Percentiles rank a stretch among this genome's conserved stretches.
phyloP scores from a whole-genome alignment of 1,140 invertebrate genomes.

The Saccostrea glomerata region DNA sequence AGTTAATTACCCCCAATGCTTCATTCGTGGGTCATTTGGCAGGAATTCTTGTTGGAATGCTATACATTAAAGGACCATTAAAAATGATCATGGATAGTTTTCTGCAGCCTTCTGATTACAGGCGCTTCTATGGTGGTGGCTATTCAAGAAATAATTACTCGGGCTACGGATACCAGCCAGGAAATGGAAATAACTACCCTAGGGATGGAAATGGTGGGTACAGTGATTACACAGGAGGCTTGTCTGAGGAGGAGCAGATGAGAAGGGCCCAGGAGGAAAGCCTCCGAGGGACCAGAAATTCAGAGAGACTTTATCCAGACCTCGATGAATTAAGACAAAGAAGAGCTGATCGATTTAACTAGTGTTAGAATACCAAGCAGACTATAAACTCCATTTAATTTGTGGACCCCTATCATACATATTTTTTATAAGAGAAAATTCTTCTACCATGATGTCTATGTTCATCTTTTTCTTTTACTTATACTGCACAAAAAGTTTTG shows the following conservation, averaged over 20 bases:
- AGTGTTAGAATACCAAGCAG: neutral
- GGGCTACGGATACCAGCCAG: neutral
- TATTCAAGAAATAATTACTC: conserved; percentile 43
- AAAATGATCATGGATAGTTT: conserved; percentile 80
- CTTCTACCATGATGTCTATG: no score
- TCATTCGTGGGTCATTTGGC: conserved; percentile 83
- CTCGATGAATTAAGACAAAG: conserved; percentile 65
- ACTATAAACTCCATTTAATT: no score
- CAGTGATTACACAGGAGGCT: conserved; percentile 65
- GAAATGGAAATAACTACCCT: neutral
- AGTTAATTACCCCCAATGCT: conserved; percentile 82
- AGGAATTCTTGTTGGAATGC: conserved; percentile 85
- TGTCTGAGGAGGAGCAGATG: conserved; percentile 70
- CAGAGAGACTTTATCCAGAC: conserved; percentile 64
- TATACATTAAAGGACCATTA: conserved; percentile 84
- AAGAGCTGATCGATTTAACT: conserved; percentile 56
- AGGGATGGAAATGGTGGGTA: conserved; percentile 36
- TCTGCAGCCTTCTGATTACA: conserved; percentile 57
- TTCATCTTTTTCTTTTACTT: no score
- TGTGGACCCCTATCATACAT: no score
- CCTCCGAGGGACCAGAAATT: conserved; percentile 6
- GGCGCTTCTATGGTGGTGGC: neutral
- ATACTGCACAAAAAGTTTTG: no score
- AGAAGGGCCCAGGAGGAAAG: conserved; percentile 65
- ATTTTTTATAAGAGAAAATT: no score